A percentile compares a stretch with the other conserved stretches of the same genome.
phyloP scores from a whole-genome alignment of 2,113 vertebrate genomes.

The Tachysurus vachellii region DNA sequence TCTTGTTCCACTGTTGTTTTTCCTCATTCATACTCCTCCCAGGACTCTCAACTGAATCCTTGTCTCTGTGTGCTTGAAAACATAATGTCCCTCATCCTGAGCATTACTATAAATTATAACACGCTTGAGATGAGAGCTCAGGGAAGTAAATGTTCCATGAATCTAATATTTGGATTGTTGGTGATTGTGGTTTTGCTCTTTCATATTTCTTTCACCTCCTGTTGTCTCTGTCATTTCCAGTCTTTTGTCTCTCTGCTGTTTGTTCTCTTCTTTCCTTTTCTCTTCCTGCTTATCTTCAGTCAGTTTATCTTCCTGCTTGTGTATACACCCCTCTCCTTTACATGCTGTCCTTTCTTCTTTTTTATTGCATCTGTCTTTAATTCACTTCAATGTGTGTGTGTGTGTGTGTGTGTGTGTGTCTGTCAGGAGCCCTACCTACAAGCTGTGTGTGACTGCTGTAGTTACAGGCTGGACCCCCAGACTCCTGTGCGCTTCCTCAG shows the following conservation, averaged over 20 bases:
- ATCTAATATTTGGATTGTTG: slow-evolving; percentile 39
- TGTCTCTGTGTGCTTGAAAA: background rate
- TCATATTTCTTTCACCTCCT: background rate
- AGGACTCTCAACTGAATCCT: slow-evolving; percentile 43
- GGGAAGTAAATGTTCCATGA: slow-evolving; percentile 31
- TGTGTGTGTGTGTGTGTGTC: background rate
- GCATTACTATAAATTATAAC: slow-evolving; percentile 17
- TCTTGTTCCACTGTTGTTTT: slow-evolving; percentile 8
- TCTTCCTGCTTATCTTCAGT: background rate
- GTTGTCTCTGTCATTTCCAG: background rate
- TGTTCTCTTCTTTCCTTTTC: background rate
- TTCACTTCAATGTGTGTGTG: background rate
- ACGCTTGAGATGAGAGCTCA: background rate
- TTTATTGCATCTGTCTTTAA: slow-evolving; percentile 8
- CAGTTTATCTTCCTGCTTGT: background rate
- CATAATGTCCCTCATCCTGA: background rate
- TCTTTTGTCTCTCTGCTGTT: background rate
- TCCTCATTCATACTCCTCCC: slow-evolving; percentile 21
- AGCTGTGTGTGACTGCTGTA: slow-evolving; percentile 84
- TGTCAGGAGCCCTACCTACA: slow-evolving; percentile 86
- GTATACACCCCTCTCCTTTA: slow-evolving; percentile 14
- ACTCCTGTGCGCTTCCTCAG: slow-evolving; percentile 81
- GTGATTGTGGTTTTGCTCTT: background rate
- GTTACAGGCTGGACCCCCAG: slow-evolving; percentile 81
- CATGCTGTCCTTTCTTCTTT: background rate